These are phyloP conservation scores for Pluvianellus socialis DNA, from an alignment of 2,113 vertebrate genomes.

Conservation along the genomic window DNA sequence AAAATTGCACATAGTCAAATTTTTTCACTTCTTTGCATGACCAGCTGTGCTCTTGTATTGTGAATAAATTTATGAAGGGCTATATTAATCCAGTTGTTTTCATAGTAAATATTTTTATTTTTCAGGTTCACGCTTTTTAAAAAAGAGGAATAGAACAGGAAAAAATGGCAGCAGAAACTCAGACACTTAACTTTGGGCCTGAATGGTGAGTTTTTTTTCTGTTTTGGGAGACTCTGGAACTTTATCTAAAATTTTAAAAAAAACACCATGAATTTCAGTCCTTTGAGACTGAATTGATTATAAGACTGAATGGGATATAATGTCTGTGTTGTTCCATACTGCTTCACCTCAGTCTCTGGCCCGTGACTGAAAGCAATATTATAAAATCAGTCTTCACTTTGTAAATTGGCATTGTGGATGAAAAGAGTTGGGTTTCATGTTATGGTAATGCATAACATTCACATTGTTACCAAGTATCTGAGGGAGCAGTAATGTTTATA, in stretches of 20 bases:
- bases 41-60: background rate
- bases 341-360: background rate
- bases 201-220: conserved; percentile 88
- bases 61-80: background rate
- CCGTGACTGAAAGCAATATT: background rate
- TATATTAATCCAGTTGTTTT: background rate
- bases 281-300: background rate
- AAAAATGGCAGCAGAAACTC: conserved; percentile 95
- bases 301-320: background rate
- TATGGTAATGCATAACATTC: background rate
- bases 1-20: accelerated
- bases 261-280: background rate
- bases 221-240: background rate
- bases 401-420: background rate
- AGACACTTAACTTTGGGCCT: conserved; percentile 99
- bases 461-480: background rate
- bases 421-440: background rate
- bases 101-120: conserved; percentile 27
- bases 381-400: background rate
- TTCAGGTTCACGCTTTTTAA: conserved; percentile 77
- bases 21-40: background rate
- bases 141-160: conserved; percentile 76
- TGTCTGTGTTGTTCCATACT: background rate
- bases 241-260: background rate
- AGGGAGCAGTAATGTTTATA: background rate